Evolutionary conservation across 37 sponge, comb jelly and placozoan species (phyloP), one percentile per base, ranked within the genome.

Genomic region (Amphimedon queenslandica): DNA sequence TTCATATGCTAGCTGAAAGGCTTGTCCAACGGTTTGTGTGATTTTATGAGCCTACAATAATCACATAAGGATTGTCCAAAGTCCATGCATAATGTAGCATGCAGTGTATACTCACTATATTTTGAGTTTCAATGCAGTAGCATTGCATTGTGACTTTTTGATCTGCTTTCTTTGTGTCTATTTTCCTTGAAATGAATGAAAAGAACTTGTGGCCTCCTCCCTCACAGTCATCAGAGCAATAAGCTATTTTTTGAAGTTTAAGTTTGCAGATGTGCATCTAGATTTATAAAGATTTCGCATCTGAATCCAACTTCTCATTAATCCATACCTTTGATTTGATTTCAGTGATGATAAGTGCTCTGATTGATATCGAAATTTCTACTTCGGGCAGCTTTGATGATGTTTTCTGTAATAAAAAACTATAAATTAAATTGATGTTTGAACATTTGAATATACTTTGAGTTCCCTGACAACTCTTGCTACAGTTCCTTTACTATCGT

Each of bases 1-100:
- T 41, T 77, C 71, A 60, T 67, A 87, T 18, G 88, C 88, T 25
- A 87, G 55, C 20, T 87, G 77, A 58, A 87, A 87, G 2, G 88
- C 88, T 58, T 87, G 82, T 27, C 88, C 88, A 27, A 87, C 64
- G 20, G 82, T 87, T 20, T 70, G 39, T 42, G 79, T 58, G 2
- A 87, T 66, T 64, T 81, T 77, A 23, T 53, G 25, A 32, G 88
- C 82, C 88, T 87, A 53, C 37, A 43, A 51, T 21, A 34, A 41
- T 13, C 3, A 53, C 16, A 43, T 8, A 16, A 71, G 10, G 20
- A 18, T 53, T 71, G 32, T 33, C 11, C 6, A 38, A 10, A 64
- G 35, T 30, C 27, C 25, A 16, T 37, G 25, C 28, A 3, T 5
- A 69, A 20, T 4, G 40, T 51, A 2, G 51, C 21, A n/a, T 8